Percentiles rank a stretch among this genome's conserved stretches.
Evolutionary conservation across 1,140 invertebrate genomes (phyloP).

Genomic region (Nephotettix cincticeps): DNA sequence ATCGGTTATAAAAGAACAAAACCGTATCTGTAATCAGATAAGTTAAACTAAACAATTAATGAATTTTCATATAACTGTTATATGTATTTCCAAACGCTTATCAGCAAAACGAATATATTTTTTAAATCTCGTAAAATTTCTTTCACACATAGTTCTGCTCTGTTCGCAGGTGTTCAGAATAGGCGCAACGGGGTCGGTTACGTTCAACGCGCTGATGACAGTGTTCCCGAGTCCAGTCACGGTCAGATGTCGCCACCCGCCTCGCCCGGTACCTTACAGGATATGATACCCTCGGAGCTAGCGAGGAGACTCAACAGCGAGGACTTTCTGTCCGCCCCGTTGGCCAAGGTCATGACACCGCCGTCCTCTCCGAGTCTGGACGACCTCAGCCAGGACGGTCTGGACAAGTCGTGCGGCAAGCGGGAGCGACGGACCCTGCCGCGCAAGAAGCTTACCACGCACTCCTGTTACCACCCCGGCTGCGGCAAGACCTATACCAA

Average conservation of each 20-base stretch:
- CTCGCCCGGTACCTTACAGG: slow-evolving; percentile 27
- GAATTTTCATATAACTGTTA: no score
- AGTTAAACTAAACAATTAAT: no score
- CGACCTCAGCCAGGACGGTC: slow-evolving; percentile 29
- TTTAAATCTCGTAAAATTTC: no score
- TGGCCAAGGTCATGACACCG: slow-evolving; percentile 49
- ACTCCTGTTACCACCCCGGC: slow-evolving; percentile 62
- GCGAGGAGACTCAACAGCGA: not conserved
- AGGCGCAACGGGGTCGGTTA: slow-evolving; percentile 20
- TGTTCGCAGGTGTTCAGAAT: slow-evolving; percentile 11
- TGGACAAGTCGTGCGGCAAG: slow-evolving; percentile 33
- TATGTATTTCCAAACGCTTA: no score
- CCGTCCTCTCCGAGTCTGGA: slow-evolving; percentile 50
- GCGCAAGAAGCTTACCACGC: slow-evolving; percentile 55
- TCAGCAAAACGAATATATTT: no score
- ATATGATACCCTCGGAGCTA: not conserved
- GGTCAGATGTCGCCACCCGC: slow-evolving; percentile 36
- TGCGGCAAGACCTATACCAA: slow-evolving; percentile 72
- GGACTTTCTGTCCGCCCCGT: slow-evolving; percentile 5
- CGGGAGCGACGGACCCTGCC: slow-evolving; percentile 53
- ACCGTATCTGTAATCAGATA: no score
- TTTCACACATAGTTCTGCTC: no score
- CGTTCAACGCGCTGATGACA: slow-evolving; percentile 37
- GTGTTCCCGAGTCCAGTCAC: slow-evolving; percentile 30
- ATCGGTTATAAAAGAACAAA: no score